Base-by-base conservation (phyloP, 2,888 invertebrate species). In the Nipponacmea schrenckii region DNA sequence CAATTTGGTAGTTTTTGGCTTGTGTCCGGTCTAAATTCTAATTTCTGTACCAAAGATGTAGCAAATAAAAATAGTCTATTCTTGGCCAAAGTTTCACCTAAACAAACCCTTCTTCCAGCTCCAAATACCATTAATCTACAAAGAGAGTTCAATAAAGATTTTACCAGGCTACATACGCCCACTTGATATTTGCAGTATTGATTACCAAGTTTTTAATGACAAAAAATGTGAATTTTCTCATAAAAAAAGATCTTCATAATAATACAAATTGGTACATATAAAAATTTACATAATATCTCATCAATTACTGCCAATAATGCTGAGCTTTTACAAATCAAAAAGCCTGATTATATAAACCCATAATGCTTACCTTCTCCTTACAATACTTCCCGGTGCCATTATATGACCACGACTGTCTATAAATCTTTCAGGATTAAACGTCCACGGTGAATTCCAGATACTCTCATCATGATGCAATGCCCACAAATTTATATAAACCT, bases 401-500 rank as follows among this genome's bases (percentile, higher is more conserved):
- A 86, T 71, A 8, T 74, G 68, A 4, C 81, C 82, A 5, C 65
- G 65, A 7, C 71, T 63, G 48, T 81, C 80, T 1, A 86, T 74
- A 71, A 85, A 86, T 48, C 86, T 70, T 10, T 78, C 76, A 4
- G 84, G 83, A 12, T 76, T 67, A 68, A 85, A 86, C 4, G 46
- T 69, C 82, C 83, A 86, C 0, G 86, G 86, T 20, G 81, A 77
- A 0, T 69, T 69, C 85, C 85, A 86, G 27, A 81, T 73, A 5
- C 65, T 71, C 14, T 77, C 77, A 74, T 84, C 82, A 65, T 85
- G 86, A 65, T 85, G 85, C 24, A 84, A 44, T 7, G 82, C 77
- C 86, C 86, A 86, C 8, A 85, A 75, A 70, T 86, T 86, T 4
- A 86, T 81, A 70, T 85, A 82, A 2, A 86, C 82, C 86, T 86